Evolutionary conservation across 2,888 invertebrate genomes (phyloP).

Genomic region (Theretra japonica): DNA sequence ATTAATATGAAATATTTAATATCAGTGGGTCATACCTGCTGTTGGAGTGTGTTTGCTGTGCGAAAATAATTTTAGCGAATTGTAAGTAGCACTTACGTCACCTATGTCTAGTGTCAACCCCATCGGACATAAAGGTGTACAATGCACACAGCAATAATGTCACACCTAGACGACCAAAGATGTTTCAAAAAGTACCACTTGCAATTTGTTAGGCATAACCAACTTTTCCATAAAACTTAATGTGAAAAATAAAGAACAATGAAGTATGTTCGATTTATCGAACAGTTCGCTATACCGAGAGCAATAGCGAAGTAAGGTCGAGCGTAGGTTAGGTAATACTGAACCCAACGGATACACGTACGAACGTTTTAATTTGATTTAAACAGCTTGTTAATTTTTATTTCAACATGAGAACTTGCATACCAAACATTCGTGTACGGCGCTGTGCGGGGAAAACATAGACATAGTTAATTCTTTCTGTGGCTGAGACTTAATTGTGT

Average conservation of each 20-base stretch:
- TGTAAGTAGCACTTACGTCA: no score
- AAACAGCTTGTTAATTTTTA: constrained; percentile 20
- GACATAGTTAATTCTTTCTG: not conserved
- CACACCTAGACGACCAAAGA: no score
- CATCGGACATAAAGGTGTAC: no score
- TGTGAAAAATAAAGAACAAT: not conserved
- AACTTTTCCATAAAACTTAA: no score
- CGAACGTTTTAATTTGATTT: constrained; percentile 20
- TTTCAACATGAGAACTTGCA: constrained; percentile 1
- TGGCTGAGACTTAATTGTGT: not conserved
- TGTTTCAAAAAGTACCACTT: no score
- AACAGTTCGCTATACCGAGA: not conserved
- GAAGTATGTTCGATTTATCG: not conserved
- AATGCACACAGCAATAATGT: no score
- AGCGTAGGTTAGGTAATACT: constrained; percentile 13
- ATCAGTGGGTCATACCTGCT: no score
- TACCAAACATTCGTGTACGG: not conserved
- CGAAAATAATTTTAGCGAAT: no score
- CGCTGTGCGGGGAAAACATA: not conserved
- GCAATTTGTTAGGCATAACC: no score
- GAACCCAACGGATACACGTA: constrained; percentile 9
- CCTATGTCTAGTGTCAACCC: no score
- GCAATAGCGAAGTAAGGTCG: not conserved
- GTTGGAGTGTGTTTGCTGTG: no score
- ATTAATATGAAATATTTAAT: no score